Base-by-base conservation (phyloP, 2,888 invertebrate species). In the Scaptomyza parva region DNA sequence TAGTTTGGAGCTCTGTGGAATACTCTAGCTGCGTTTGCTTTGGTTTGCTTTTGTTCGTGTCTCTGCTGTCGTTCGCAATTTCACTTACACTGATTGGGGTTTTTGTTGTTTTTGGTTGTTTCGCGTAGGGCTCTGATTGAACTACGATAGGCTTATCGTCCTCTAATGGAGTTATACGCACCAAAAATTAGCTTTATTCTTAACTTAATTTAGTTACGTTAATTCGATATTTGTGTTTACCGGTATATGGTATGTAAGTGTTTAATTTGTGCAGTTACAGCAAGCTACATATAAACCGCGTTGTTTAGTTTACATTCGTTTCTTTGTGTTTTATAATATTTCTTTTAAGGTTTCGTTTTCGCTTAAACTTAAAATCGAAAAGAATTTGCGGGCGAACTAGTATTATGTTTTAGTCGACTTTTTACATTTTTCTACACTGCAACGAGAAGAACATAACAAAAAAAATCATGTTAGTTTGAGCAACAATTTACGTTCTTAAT, bases 391-490 rank as follows among this genome's bases (percentile, higher is more conserved):
- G 74, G 78, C 81, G 88, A 87, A 85, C 87, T 58, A 87, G 88
- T 88, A 74, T 71, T 86, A 75, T 85, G 80, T 80, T 70, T 74
- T 88, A 81, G 88, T 85, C 88, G 85, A 85, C 76, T 88, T 89
- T 89, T 89, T 88, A 88, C 88, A 88, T 88, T 78, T 88, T 88
- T 88, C 86, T 88, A 89, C 89, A 89, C 88, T 88, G 89, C 12
- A 88, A 89, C 43, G 67, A 78, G 43, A 85, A 70, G 55, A 75
- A 18, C 7, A 53, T 18, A 57, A 33, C 17, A 52, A 45, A 28
- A 9, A 9, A 18, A 33, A 8, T 30, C 26, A 22, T 9, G 28
- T 70, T 51, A 51, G 11, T 63, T 26, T 24, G 11, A n/a, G 18
- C 18, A 22, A 14, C 3, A 6, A 28, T 20, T 30, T 8, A 12